Base-by-base conservation (phyloP, 2,113 vertebrate genomes). In the Eubucco bourcierii region DNA sequence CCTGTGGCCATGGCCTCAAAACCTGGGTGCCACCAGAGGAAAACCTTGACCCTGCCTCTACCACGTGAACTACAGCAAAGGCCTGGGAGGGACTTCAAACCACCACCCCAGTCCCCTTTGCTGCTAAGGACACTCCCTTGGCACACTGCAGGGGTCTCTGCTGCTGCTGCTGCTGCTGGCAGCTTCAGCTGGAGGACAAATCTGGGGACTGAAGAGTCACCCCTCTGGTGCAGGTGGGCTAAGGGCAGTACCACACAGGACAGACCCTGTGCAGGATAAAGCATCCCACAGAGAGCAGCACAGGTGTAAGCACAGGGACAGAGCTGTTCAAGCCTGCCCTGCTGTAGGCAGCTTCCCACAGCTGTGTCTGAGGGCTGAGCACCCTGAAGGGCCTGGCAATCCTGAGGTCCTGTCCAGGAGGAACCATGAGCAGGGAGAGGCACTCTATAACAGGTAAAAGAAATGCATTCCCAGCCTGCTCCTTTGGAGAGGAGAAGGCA, bases 321-420 rank as follows among this genome's bases (percentile, higher is more conserved):
- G 47, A 86, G 55, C 17, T 59, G n/a, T 34, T 46, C 27, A 34
- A 84, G 16, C 9, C 1, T 1, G 23, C 10, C 31, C 58, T 65
- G 34, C 63, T 29, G 17, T 39, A 66, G 39, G 19, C 71, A 66
- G 56, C 6, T 19, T 50, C n/a, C 23, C 61, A 70, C n/a, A 24
- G 44, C 55, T 70, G 24, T 52, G 39, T 33, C 39, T 37, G 33
- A 27, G 12, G n/a, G 50, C 29, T 44, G 37, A 29, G 27, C 4
- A 4, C 46, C 46, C 46, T 66, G 21, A 55, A 79, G 14, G 34
- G 10, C 18, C 73, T 37, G n/a, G 46, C 25, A 76, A 41, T 19
- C 53, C 52, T 1, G 1, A 15, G 25, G 31, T 34, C 41, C 9
- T 14, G 19, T 19, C n/a, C 1, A 0, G 25, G 9, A 5, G 17